Conservation (phyloP, 2,888 invertebrate genomes). For the Pseudococcus longispinus region DNA sequence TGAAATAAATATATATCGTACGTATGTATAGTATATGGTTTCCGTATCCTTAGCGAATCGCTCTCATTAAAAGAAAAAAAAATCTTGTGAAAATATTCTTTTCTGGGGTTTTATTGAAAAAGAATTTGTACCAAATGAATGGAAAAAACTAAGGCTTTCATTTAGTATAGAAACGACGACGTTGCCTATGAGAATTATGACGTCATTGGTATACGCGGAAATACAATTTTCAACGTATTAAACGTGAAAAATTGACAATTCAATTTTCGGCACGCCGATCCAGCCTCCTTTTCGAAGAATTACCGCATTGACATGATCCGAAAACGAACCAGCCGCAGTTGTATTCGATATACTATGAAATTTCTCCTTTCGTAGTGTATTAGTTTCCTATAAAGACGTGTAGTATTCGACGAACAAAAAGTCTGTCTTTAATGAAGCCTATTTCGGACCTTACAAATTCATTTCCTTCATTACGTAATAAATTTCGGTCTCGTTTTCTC, state of each 20-base stretch:
- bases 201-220: conserved; percentile 12
- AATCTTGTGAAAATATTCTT: background rate
- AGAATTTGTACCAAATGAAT: background rate
- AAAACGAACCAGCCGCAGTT: background rate
- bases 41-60: background rate
- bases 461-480: background rate
- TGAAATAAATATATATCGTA: background rate
- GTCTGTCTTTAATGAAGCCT: background rate
- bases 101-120: background rate
- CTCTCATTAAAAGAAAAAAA: background rate
- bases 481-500: background rate
- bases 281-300: background rate
- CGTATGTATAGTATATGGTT: background rate
- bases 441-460: background rate
- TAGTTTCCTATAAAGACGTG: background rate
- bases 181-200: background rate
- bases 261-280: background rate
- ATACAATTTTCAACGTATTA: conserved; percentile 7
- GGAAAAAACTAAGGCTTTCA: background rate
- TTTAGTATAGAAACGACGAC: background rate
- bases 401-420: background rate
- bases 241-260: conserved; percentile 23
- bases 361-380: background rate
- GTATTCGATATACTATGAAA: background rate
- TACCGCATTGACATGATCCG: background rate